Evolutionary conservation across 1,140 invertebrate species (phyloP).

Genomic region (Rhynchophorus ferrugineus): DNA sequence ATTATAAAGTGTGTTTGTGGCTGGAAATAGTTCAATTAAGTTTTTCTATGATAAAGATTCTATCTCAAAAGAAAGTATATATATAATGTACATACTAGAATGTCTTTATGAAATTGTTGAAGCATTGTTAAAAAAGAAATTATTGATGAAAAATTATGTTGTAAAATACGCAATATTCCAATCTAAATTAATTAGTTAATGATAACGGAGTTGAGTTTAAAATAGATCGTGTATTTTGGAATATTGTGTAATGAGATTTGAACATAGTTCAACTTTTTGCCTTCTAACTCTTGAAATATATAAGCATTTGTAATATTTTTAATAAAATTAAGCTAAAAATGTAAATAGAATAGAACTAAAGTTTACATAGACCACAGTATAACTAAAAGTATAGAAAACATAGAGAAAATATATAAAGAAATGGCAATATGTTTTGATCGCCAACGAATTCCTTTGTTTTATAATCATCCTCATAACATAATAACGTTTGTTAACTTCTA

Average conservation of each 20-base stretch:
- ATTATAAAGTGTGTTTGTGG: too few species aligned
- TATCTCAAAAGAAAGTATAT: neutral
- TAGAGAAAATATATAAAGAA: too few species aligned
- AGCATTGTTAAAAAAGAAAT: constrained; percentile 14
- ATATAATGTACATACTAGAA: constrained; percentile 20
- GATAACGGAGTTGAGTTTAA: too few species aligned
- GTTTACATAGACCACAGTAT: constrained; percentile 12
- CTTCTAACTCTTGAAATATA: constrained; percentile 22
- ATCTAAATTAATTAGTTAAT: neutral
- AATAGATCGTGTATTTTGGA: too few species aligned
- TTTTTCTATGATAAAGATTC: too few species aligned
- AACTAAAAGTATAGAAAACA: neutral
- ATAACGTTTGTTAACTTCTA: too few species aligned
- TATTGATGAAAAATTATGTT: constrained; percentile 21
- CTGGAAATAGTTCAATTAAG: too few species aligned
- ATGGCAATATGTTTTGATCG: too few species aligned
- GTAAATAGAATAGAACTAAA: constrained; percentile 11
- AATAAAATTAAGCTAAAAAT: constrained; percentile 8
- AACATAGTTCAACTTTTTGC: constrained; percentile 28
- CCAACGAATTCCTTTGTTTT: too few species aligned
- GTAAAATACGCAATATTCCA: constrained; percentile 1
- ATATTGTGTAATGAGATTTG: constrained; percentile 19
- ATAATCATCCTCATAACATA: too few species aligned
- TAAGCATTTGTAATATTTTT: constrained; percentile 29
- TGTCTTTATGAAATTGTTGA: constrained; percentile 20